phyloP scores from a whole-genome alignment of 2,797 vertebrate genomes.

The Sebastes elongatus region DNA sequence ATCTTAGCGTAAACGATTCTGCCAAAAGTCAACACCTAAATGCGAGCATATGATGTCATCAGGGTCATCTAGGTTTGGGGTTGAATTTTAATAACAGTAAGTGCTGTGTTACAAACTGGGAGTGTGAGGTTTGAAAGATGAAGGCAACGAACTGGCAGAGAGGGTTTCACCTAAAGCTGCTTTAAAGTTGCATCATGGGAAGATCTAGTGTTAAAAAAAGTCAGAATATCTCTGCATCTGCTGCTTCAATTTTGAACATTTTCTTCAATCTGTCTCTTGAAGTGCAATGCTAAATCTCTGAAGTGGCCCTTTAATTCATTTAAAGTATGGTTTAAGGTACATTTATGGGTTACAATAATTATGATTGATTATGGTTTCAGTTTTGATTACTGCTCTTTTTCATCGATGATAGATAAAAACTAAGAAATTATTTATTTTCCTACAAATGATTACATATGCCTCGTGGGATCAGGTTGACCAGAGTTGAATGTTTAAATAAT shows the following conservation, averaged over 20 bases:
- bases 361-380: neutral
- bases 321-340: neutral
- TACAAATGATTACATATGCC: neutral
- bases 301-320: neutral
- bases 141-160: neutral
- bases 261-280: neutral
- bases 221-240: neutral
- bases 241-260: neutral
- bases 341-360: neutral
- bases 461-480: too few species aligned
- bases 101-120: neutral
- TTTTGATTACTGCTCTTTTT: neutral
- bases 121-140: neutral
- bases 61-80: neutral
- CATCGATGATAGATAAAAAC: neutral
- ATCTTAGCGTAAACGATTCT: too few species aligned
- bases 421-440: too few species aligned
- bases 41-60: neutral
- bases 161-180: neutral
- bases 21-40: too few species aligned
- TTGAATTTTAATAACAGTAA: neutral
- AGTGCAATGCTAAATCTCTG: neutral
- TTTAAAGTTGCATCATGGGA: neutral
- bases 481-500: neutral
- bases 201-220: neutral